Evolutionary conservation across 1,140 invertebrate genomes (phyloP).

Genomic region (Cotesia vestalis): DNA sequence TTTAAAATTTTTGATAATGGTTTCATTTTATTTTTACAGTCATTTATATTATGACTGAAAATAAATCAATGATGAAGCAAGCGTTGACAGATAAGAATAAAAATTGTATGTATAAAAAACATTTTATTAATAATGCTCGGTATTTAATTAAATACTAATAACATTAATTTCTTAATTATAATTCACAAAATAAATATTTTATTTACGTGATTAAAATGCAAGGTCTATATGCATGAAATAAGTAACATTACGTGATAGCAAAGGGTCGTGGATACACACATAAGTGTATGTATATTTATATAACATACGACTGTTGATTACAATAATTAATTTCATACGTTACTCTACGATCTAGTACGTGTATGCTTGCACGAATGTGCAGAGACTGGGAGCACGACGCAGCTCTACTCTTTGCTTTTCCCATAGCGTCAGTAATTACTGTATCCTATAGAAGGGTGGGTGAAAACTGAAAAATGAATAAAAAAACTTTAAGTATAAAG

Average conservation of each 20-base stretch:
- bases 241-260: too few relatives aligned
- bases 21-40: too few relatives aligned
- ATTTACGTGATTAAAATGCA: too few relatives aligned
- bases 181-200: too few relatives aligned
- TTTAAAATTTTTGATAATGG: too few relatives aligned
- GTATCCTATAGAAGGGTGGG: constrained; percentile 25
- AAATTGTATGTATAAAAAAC: not conserved
- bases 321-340: constrained; percentile 25
- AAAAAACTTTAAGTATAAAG: constrained; percentile 11
- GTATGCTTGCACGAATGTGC: constrained; percentile 17
- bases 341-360: constrained; percentile 8
- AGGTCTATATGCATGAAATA: too few relatives aligned
- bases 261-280: too few relatives aligned
- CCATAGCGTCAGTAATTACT: constrained; percentile 41
- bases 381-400: not conserved
- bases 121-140: not conserved
- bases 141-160: not conserved
- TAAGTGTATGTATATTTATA: not conserved
- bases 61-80: not conserved
- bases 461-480: constrained; percentile 11
- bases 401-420: constrained; percentile 34
- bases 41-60: too few relatives aligned
- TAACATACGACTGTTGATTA: constrained; percentile 20
- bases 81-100: not conserved
- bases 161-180: too few relatives aligned